Evolutionary conservation across 2,888 invertebrate species (phyloP).

Genomic region (Pseudanteris insignis): DNA sequence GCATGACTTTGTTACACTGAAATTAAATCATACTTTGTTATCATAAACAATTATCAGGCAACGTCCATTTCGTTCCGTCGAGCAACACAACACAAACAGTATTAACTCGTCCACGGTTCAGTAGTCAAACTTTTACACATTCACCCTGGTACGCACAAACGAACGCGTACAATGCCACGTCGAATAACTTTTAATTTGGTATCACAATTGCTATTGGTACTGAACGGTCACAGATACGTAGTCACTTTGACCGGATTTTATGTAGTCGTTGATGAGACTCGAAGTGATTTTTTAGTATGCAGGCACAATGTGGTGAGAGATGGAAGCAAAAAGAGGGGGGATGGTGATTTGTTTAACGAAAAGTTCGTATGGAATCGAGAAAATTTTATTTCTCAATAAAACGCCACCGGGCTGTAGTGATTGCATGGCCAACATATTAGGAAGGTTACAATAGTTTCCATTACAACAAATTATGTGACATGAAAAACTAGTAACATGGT

Average conservation of each 20-base stretch:
- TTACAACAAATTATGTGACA: slow-evolving; percentile 16
- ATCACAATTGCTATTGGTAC: slow-evolving; percentile 41
- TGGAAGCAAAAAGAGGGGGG: slow-evolving; percentile 49
- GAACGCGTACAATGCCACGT: no score
- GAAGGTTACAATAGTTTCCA: slow-evolving; percentile 27
- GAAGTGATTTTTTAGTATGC: slow-evolving; percentile 50
- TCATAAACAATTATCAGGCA: slow-evolving; percentile 7
- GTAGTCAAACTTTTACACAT: no score
- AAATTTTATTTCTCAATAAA: slow-evolving; percentile 65
- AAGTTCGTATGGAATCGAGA: slow-evolving; percentile 47
- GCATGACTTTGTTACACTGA: no score
- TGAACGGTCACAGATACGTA: neutral
- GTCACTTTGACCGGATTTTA: neutral
- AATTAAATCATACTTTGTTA: no score
- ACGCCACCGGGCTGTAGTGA: slow-evolving; percentile 64
- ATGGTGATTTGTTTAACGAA: slow-evolving; percentile 21
- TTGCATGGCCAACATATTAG: slow-evolving; percentile 60
- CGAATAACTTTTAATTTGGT: slow-evolving; percentile 20
- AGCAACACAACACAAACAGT: no score
- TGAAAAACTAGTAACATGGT: no score
- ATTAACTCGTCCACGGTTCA: no score
- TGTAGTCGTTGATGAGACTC: slow-evolving; percentile 50
- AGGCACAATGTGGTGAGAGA: slow-evolving; percentile 41
- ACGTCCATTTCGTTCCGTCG: slow-evolving; percentile 3
- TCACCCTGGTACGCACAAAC: no score